Percentiles rank a stretch among this genome's conserved stretches.
These are phyloP conservation scores for Pelochelys cantorii DNA, from an alignment of 2,797 vertebrate species.

Conservation along the genomic window DNA sequence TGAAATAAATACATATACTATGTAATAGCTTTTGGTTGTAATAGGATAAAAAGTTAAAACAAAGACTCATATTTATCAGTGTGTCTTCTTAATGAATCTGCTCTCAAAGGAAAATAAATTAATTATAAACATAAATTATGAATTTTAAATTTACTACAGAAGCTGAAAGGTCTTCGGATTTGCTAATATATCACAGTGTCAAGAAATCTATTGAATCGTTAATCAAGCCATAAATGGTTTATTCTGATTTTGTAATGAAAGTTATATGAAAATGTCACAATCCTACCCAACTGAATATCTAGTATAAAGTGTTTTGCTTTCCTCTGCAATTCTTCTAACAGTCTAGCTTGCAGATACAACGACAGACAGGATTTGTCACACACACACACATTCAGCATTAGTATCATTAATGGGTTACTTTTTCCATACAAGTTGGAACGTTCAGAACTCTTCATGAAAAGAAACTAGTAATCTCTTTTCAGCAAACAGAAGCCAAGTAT, in stretches of 20 bases:
- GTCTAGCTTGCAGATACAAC: conserved; percentile 7
- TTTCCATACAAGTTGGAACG: background rate
- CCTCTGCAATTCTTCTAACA: conserved; percentile 27
- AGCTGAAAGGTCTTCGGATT: conserved; percentile 46
- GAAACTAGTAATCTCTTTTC: background rate
- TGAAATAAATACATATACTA: conserved; percentile 11
- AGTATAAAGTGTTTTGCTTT: conserved; percentile 29
- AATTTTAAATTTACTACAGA: conserved; percentile 43
- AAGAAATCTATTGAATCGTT: conserved; percentile 51
- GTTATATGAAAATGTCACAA: background rate
- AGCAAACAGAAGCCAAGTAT: background rate
- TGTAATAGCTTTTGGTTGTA: conserved; percentile 32
- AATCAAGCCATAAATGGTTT: conserved; percentile 40
- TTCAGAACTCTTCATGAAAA: background rate
- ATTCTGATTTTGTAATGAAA: conserved; percentile 49
- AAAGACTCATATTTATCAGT: conserved; percentile 22
- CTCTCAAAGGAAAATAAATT: conserved; percentile 54
- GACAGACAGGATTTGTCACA: background rate
- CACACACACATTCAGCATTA: background rate
- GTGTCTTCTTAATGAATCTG: conserved; percentile 29
- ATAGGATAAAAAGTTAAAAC: conserved; percentile 8
- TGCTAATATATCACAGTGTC: conserved; percentile 50
- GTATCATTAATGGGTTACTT: background rate
- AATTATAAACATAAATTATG: conserved; percentile 52
- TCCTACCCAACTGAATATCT: conserved; percentile 29